phyloP scores from a whole-genome alignment of 2,797 vertebrate genomes.

The Peromyscus aztecus region DNA sequence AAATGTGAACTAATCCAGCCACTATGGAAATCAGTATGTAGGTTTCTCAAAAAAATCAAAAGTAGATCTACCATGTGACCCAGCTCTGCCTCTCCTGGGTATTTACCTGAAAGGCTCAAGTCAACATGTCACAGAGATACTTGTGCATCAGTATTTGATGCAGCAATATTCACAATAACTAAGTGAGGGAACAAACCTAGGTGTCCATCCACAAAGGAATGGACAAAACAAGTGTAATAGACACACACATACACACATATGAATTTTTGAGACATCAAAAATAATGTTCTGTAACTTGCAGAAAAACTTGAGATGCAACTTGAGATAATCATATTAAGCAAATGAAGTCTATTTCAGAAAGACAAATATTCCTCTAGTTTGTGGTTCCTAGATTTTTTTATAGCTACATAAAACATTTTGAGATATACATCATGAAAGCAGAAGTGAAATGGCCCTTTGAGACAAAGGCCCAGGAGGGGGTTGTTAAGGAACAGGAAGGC shows the following conservation, averaged over 20 bases:
- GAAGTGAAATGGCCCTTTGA: not conserved
- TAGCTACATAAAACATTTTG: not conserved
- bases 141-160: not conserved
- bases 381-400: not conserved
- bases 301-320: not conserved
- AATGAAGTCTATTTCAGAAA: not conserved
- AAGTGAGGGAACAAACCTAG: not conserved
- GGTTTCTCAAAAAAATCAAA: not conserved
- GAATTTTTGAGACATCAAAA: not conserved
- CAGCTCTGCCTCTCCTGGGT: not conserved
- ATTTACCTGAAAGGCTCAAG: not conserved
- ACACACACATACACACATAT: no score
- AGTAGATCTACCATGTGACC: not conserved
- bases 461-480: not conserved
- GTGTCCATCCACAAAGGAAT: not conserved
- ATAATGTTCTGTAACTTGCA: not conserved
- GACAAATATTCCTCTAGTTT: not conserved
- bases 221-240: not conserved
- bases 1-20: not conserved
- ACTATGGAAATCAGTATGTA: not conserved
- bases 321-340: not conserved
- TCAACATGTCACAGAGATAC: not conserved
- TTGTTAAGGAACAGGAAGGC: not conserved
- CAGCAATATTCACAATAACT: not conserved
- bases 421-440: not conserved